Percentiles rank a stretch among this genome's conserved stretches.
Evolutionary conservation across 64 coral and sea anemone genomes (phyloP).

Genomic region (Porites australiensis): DNA sequence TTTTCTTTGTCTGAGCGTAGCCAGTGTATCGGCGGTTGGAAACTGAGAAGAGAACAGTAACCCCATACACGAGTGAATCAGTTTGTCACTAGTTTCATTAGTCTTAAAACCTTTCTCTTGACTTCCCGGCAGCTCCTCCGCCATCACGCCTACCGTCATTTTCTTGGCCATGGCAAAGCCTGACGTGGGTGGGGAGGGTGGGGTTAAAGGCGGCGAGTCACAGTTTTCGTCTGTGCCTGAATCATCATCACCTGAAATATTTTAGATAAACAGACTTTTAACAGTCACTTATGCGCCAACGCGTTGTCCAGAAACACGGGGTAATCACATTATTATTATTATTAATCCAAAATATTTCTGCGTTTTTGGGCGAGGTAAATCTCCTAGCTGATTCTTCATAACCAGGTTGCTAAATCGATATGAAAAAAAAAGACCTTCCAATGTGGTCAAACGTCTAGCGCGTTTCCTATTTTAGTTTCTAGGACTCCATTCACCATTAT

Average conservation of each 20-base stretch:
- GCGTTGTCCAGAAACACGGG: too few species aligned
- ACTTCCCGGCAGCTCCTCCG: background rate
- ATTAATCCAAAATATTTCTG: too few species aligned
- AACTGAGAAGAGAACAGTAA: slow-evolving; percentile 78
- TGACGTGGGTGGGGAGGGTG: slow-evolving; percentile 93
- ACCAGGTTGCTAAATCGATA: too few species aligned
- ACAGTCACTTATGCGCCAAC: too few species aligned
- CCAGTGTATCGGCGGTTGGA: slow-evolving; percentile 81
- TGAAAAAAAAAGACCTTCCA: too few species aligned
- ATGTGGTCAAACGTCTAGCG: too few species aligned
- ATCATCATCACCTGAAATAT: slow-evolving; percentile 86
- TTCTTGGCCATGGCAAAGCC: slow-evolving; percentile 89
- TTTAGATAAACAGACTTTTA: background rate
- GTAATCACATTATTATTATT: too few species aligned
- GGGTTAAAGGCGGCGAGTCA: slow-evolving; percentile 62
- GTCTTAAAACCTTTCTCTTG: background rate
- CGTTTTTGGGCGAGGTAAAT: too few species aligned
- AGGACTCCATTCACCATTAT: too few species aligned
- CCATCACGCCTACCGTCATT: slow-evolving; percentile 87
- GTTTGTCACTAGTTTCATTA: slow-evolving; percentile 43
- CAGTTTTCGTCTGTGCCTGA: slow-evolving; percentile 96
- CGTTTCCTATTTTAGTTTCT: too few species aligned
- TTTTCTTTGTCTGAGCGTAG: slow-evolving; percentile 88
- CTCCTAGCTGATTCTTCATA: too few species aligned
- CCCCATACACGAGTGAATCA: slow-evolving; percentile 58